These are phyloP conservation scores for Fragum fragum DNA, from an alignment of 2,888 invertebrate genomes.

Conservation along the genomic window DNA sequence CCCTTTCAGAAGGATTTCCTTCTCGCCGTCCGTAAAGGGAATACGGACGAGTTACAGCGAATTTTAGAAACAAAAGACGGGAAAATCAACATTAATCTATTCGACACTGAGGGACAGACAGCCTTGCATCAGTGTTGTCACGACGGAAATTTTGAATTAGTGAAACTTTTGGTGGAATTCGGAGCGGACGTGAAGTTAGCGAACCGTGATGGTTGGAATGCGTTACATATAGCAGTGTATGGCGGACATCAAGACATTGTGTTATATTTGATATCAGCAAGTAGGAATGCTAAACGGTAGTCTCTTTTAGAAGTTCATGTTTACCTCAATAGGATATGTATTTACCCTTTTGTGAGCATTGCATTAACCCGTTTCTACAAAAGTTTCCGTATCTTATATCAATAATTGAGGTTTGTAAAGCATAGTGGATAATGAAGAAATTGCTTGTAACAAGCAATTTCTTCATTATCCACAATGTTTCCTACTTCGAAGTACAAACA, in stretches of 20 bases:
- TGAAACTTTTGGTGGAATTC: slow-evolving; percentile 86
- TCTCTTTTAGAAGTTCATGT: neutral
- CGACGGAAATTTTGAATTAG: slow-evolving; percentile 86
- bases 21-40: slow-evolving; percentile 85
- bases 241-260: slow-evolving; percentile 86
- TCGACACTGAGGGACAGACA: slow-evolving; percentile 87
- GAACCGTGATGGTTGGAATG: slow-evolving; percentile 87
- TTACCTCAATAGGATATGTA: too few species aligned
- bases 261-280: slow-evolving; percentile 80
- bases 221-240: slow-evolving; percentile 86
- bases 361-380: too few species aligned
- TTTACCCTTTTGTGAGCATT: too few species aligned
- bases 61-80: slow-evolving; percentile 84
- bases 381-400: too few species aligned
- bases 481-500: too few species aligned
- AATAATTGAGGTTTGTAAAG: too few species aligned
- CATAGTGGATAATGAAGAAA: too few species aligned
- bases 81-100: slow-evolving; percentile 86
- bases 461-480: too few species aligned
- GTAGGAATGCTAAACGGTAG: slow-evolving; percentile 59
- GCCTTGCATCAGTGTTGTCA: slow-evolving; percentile 86
- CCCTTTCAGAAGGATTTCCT: slow-evolving; percentile 83
- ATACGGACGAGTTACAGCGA: slow-evolving; percentile 82
- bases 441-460: too few species aligned
- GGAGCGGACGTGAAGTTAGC: slow-evolving; percentile 87